These are phyloP conservation scores for Dendroctonus ponderosae DNA, from an alignment of 1,140 invertebrate genomes.

Conservation along the genomic window DNA sequence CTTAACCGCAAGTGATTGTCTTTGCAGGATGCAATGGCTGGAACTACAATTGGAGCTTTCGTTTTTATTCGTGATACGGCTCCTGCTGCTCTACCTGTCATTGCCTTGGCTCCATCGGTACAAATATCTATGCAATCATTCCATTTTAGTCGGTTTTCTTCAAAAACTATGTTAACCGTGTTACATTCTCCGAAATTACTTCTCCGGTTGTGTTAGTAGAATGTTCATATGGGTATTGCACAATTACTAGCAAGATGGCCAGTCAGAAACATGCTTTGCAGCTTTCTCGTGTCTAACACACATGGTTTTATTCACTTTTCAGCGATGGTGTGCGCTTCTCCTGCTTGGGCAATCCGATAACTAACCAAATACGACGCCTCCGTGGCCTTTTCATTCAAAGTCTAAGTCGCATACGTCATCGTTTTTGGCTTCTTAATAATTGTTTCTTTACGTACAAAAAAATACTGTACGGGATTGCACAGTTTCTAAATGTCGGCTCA, in stretches of 20 bases:
- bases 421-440: constrained; percentile 3
- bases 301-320: constrained; percentile 25
- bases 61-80: too few relatives aligned
- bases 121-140: too few relatives aligned
- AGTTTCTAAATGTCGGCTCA: constrained; percentile 19
- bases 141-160: too few relatives aligned
- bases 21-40: too few relatives aligned
- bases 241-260: constrained; percentile 24
- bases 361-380: constrained; percentile 23
- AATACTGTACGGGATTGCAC: constrained; percentile 11
- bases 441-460: neutral
- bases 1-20: too few relatives aligned
- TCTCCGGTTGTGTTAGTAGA: constrained; percentile 34
- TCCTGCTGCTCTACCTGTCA: too few relatives aligned
- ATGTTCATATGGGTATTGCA: constrained; percentile 15
- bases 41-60: too few relatives aligned
- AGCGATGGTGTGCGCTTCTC: constrained; percentile 28
- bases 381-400: constrained; percentile 30
- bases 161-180: too few relatives aligned
- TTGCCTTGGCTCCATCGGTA: too few relatives aligned
- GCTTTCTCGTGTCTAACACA: constrained; percentile 14
- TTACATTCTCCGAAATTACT: constrained; percentile 39
- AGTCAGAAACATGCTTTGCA: constrained; percentile 25
- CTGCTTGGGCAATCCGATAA: constrained; percentile 13
- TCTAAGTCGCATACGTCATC: constrained; percentile 21